Evolutionary conservation across 2,888 invertebrate genomes (phyloP).

Genomic region (Caenorhabditis sp.): DNA sequence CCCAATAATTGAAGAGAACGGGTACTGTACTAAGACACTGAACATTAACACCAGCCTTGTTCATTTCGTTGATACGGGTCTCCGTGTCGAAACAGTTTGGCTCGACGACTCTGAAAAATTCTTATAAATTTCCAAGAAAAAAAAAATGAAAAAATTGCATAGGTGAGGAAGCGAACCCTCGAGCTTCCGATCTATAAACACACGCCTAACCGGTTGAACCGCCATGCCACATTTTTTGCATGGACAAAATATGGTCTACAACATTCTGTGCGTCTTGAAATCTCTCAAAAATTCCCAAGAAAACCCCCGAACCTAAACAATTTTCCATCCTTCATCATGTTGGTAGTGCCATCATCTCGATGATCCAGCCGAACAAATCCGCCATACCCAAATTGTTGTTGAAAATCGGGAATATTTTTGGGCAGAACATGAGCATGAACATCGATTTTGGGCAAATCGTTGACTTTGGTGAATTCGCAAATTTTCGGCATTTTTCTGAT

Average conservation of each 20-base stretch:
- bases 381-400: conserved; percentile 75
- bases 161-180: no score
- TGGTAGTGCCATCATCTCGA: conserved; percentile 69
- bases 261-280: no score
- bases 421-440: conserved; percentile 76
- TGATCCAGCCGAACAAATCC: conserved; percentile 74
- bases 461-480: not conserved
- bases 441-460: conserved; percentile 72
- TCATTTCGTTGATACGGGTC: conserved; percentile 74
- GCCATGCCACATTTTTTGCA: no score
- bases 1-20: conserved; percentile 77
- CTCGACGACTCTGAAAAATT: conserved; percentile 72
- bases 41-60: conserved; percentile 73
- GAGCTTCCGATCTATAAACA: no score
- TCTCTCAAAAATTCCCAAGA: no score
- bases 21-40: conserved; percentile 76
- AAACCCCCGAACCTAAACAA: conserved; percentile 74
- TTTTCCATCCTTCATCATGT: conserved; percentile 74
- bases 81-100: conserved; percentile 75
- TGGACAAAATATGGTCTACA: no score
- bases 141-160: conserved; percentile 3
- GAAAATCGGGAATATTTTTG: conserved; percentile 74
- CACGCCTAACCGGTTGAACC: no score
- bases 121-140: not conserved
- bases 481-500: not conserved